These are phyloP conservation scores for Lepus americanus DNA, from an alignment of 2,113 vertebrate genomes.

Conservation along the genomic window DNA sequence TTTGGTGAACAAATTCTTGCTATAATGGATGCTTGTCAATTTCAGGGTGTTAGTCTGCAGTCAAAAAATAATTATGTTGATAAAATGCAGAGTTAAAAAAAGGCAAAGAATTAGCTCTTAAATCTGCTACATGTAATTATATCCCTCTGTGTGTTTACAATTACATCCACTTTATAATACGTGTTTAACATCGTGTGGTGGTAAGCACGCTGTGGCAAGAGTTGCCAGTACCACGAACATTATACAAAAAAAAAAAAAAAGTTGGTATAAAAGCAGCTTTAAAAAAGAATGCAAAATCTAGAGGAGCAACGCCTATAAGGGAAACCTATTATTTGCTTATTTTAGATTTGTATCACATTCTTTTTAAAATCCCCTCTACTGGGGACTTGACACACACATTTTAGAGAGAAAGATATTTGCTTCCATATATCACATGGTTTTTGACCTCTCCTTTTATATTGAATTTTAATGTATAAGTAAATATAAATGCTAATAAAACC, in stretches of 20 bases:
- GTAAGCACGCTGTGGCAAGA: slow-evolving; percentile 88
- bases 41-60: slow-evolving; percentile 88
- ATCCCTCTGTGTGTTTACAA: slow-evolving; percentile 91
- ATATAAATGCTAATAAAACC: slow-evolving; percentile 89
- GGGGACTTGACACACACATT: slow-evolving; percentile 54
- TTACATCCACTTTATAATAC: slow-evolving; percentile 90
- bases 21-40: slow-evolving; percentile 91
- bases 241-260: slow-evolving; percentile 77
- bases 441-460: slow-evolving; percentile 84
- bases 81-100: slow-evolving; percentile 88
- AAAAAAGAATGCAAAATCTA: slow-evolving; percentile 84
- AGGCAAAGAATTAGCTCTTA: slow-evolving; percentile 90
- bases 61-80: slow-evolving; percentile 92
- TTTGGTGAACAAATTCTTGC: slow-evolving; percentile 89
- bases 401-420: slow-evolving; percentile 77
- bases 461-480: slow-evolving; percentile 88
- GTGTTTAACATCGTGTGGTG: slow-evolving; percentile 89
- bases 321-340: slow-evolving; percentile 87
- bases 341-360: slow-evolving; percentile 83
- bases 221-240: slow-evolving; percentile 82
- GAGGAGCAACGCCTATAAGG: slow-evolving; percentile 79
- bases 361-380: slow-evolving; percentile 78
- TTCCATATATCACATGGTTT: slow-evolving; percentile 72
- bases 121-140: slow-evolving; percentile 92
- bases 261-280: slow-evolving; percentile 83